These are phyloP conservation scores for Paralichthys olivaceus DNA, from an alignment of 2,113 vertebrate species.

Conservation along the genomic window DNA sequence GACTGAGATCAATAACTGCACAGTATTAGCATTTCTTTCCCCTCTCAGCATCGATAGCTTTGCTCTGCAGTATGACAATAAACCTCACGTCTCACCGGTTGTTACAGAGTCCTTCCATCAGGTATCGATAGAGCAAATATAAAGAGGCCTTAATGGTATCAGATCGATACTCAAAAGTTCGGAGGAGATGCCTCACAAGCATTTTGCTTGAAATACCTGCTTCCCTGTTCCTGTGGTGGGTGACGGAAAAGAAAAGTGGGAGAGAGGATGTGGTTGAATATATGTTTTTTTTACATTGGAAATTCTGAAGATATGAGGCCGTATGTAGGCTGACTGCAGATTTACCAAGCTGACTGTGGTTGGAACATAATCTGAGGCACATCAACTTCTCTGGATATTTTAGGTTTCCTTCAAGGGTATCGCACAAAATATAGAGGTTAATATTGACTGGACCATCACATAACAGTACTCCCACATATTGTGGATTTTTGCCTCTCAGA, in stretches of 20 bases:
- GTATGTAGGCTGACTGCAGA: constrained; percentile 16
- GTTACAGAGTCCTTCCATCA: neutral
- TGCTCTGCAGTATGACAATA: neutral
- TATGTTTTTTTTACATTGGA: too few species aligned
- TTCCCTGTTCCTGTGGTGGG: constrained; percentile 7
- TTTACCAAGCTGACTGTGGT: neutral
- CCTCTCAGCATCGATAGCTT: constrained; percentile 22
- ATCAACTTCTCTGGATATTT: constrained; percentile 16
- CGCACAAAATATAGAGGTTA: constrained; percentile 13
- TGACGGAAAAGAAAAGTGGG: neutral
- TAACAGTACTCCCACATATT: constrained; percentile 40
- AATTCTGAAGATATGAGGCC: neutral
- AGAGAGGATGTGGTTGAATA: constrained; percentile 10
- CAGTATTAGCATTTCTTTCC: constrained; percentile 39
- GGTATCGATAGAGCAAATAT: constrained; percentile 20
- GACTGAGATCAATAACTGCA: constrained; percentile 52
- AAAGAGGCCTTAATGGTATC: constrained; percentile 23
- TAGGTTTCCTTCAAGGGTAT: neutral
- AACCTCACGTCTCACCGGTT: constrained; percentile 1
- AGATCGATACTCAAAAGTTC: constrained; percentile 39
- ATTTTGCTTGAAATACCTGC: constrained; percentile 7
- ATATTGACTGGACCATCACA: constrained; percentile 31
- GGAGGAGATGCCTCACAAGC: neutral
- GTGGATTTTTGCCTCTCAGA: constrained; percentile 41
- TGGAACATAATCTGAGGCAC: constrained; percentile 24